Percentiles rank a stretch among this genome's conserved stretches.
These are phyloP conservation scores for Macrosiphum euphorbiae DNA, from an alignment of 2,888 invertebrate species.

Conservation along the genomic window DNA sequence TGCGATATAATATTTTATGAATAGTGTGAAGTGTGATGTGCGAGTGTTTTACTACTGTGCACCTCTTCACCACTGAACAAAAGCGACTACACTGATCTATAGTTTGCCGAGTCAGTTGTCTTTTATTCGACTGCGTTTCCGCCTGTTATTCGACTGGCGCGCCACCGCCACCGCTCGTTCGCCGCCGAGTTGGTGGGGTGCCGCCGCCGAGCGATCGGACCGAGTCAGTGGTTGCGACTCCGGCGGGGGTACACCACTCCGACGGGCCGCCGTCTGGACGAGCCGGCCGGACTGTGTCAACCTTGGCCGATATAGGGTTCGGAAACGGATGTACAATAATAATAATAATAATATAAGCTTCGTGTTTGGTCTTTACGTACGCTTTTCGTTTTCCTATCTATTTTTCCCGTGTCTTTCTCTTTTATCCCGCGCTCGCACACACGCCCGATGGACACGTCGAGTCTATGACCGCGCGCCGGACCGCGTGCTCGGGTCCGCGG, in stretches of 20 bases:
- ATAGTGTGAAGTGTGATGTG: neutral
- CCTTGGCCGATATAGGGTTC: conserved; percentile 61
- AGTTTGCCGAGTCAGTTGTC: conserved; percentile 47
- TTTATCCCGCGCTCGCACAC: neutral
- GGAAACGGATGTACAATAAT: conserved; percentile 55
- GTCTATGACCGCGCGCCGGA: neutral
- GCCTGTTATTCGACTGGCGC: conserved; percentile 46
- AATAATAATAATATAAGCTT: neutral
- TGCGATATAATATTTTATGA: neutral
- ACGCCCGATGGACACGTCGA: neutral
- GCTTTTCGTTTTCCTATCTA: conserved; percentile 7
- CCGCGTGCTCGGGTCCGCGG: neutral
- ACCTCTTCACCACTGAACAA: conserved; percentile 55
- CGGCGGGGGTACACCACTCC: neutral
- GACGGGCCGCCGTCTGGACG: conserved; percentile 28
- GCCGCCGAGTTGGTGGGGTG: neutral
- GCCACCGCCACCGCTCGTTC: neutral
- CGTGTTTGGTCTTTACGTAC: conserved; percentile 8
- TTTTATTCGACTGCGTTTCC: conserved; percentile 61
- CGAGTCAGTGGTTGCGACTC: neutral
- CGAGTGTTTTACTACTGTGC: neutral
- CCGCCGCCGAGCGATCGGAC: neutral
- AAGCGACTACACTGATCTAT: conserved; percentile 56
- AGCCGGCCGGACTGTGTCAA: conserved; percentile 53
- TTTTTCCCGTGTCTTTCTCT: neutral